Evolutionary conservation across 2,113 vertebrate species (phyloP), one percentile per base, ranked within the genome.

Genomic region (Furnarius figulus): DNA sequence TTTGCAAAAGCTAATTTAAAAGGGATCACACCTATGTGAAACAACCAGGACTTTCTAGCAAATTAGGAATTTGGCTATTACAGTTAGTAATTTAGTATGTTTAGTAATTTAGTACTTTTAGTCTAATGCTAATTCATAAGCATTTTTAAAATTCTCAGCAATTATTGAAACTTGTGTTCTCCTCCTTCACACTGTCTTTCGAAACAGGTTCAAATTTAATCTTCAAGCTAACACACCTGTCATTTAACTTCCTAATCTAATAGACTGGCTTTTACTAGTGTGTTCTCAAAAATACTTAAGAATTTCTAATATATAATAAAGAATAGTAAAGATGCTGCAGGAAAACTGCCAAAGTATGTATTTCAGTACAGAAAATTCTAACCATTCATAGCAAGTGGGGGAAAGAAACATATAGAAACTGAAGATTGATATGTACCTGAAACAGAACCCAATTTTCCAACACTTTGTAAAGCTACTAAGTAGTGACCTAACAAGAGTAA

Each of bases 21-120:
- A 52, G 15, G 52, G 81, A 93, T 40, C n/a, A 58, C 1, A 4
- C 13, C 56, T 66, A 33, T 0, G 0, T 53, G 59, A 65, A 20
- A 10, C 44, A 90, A 67, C 7, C 14, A 61, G 35, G 16, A 62
- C 24, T 40, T 68, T 8, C 19, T 46, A 58, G 49, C 37, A 81
- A 90, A 74, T 28, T 49, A 86, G 39, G 33, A 82, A 73, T 52
- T 19, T 12, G 39, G 39, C 17, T 53, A 47, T n/a, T 61, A 59
- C n/a, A 70, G 22, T 35, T 44, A n/a, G 24, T 30, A 55, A 83
- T 83, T 72, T 37, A 67, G 46, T 33, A 67, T 24, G 58, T 5
- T 61, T 52, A 39, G 31, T 27, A 61, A 81, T 81, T 73, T 39
- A 61, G 50, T 39, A 52, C 21, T 65, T 9, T 68, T 63, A 85